Evolutionary conservation across 2,113 vertebrate species (phyloP).

Genomic region (Burhinus bistriatus): DNA sequence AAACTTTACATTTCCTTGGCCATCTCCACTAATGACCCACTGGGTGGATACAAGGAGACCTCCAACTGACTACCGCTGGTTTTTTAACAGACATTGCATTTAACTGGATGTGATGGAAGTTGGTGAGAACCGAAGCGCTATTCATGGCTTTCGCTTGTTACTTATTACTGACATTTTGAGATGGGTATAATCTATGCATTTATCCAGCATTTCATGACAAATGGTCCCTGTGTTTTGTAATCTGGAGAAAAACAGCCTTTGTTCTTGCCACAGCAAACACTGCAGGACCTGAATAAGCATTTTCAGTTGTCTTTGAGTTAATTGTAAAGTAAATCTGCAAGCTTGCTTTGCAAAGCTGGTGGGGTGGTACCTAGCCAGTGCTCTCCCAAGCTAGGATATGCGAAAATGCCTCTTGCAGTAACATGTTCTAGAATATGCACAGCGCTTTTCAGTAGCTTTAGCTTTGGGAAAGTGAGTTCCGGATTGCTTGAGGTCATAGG

Average conservation of each 20-base stretch:
- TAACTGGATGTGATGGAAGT: not conserved
- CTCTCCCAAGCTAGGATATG: not conserved
- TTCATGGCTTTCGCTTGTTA: not conserved
- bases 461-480: not conserved
- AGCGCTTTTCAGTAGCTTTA: not conserved
- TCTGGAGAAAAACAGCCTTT: not conserved
- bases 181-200: not conserved
- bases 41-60: not conserved
- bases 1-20: not conserved
- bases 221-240: not conserved
- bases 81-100: not conserved
- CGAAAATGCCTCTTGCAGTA: not conserved
- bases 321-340: not conserved
- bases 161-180: not conserved
- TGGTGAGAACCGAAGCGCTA: not conserved
- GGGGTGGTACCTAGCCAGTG: not conserved
- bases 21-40: not conserved
- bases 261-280: not conserved
- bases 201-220: not conserved
- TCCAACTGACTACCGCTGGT: not conserved
- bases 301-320: not conserved
- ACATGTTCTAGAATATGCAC: not conserved
- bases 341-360: not conserved
- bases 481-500: constrained; percentile 12
- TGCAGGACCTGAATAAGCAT: not conserved